These are phyloP conservation scores for Cyrtodaria siliqua DNA, from an alignment of 2,888 invertebrate species.

Conservation along the genomic window DNA sequence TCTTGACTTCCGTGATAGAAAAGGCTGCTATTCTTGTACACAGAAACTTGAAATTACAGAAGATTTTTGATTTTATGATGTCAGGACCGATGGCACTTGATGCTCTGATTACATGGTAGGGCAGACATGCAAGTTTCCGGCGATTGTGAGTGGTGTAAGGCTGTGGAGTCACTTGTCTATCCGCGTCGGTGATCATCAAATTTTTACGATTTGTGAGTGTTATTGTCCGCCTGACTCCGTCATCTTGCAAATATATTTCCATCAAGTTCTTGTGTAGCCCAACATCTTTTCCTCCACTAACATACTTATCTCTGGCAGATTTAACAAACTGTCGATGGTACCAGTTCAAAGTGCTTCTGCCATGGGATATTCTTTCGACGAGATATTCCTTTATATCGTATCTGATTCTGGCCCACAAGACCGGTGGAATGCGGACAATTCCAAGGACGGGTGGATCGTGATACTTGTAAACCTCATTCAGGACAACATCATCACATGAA, in stretches of 20 bases:
- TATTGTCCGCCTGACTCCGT: constrained; percentile 75
- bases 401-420: constrained; percentile 80
- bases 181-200: constrained; percentile 75
- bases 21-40: constrained; percentile 70
- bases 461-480: constrained; percentile 81
- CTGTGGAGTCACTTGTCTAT: constrained; percentile 81
- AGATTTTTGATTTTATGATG: constrained; percentile 67
- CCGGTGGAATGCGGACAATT: constrained; percentile 79
- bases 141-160: constrained; percentile 67
- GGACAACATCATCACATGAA: constrained; percentile 81
- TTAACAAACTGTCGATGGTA: constrained; percentile 83
- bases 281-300: constrained; percentile 47
- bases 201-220: constrained; percentile 73
- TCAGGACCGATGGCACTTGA: constrained; percentile 48
- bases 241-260: constrained; percentile 73
- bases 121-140: constrained; percentile 76
- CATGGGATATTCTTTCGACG: constrained; percentile 78
- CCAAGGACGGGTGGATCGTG: constrained; percentile 84
- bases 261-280: constrained; percentile 74
- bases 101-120: constrained; percentile 72
- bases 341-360: constrained; percentile 81
- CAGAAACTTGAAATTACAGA: constrained; percentile 76
- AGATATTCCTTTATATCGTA: constrained; percentile 81
- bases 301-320: constrained; percentile 74
- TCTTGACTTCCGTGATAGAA: constrained; percentile 88